These are phyloP conservation scores for Picus viridis DNA, from an alignment of 2,797 vertebrate genomes.

Conservation along the genomic window DNA sequence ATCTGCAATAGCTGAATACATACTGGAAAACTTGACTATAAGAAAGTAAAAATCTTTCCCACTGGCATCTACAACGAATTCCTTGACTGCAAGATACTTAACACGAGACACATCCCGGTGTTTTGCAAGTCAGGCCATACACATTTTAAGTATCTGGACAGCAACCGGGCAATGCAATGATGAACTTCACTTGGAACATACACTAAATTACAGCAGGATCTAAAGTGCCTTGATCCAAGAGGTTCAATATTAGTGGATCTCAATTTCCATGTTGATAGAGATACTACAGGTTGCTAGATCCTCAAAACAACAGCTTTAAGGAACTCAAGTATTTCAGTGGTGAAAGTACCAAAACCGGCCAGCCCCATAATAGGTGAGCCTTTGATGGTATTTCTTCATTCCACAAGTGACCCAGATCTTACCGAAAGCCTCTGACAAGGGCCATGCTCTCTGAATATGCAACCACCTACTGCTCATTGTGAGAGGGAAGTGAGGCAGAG, in stretches of 20 bases:
- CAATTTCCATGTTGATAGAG: not conserved
- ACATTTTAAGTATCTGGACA: not conserved
- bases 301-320: not conserved
- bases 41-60: not conserved
- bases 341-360: not conserved
- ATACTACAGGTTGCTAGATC: not conserved
- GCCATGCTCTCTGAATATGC: not conserved
- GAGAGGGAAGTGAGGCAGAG: rapidly evolving
- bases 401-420: conserved; percentile 18
- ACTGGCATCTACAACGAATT: not conserved
- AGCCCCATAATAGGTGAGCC: not conserved
- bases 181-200: rapidly evolving
- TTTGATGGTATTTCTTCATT: not conserved
- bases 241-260: not conserved
- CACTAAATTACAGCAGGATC: not conserved
- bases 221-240: not conserved
- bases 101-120: rapidly evolving
- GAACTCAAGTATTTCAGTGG: not conserved
- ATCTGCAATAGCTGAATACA: not conserved
- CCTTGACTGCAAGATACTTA: not conserved
- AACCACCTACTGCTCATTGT: not conserved
- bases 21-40: not conserved
- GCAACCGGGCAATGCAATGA: not conserved
- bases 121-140: not conserved
- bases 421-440: not conserved